A percentile compares a stretch with the other conserved stretches of the same genome.
These are phyloP conservation scores for Poliocrania exsul DNA, from an alignment of 2,797 vertebrate species.

Conservation along the genomic window DNA sequence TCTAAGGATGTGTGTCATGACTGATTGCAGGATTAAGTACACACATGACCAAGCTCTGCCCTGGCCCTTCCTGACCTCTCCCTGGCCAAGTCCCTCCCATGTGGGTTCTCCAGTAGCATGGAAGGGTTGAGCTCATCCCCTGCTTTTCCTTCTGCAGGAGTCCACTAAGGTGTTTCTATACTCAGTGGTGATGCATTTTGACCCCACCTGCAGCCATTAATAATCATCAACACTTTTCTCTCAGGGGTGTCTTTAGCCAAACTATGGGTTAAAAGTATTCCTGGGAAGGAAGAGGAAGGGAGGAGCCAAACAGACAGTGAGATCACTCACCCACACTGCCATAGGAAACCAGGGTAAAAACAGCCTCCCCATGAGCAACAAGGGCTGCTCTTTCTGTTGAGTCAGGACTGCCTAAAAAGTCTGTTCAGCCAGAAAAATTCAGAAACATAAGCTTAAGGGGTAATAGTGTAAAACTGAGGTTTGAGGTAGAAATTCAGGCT, in stretches of 20 bases:
- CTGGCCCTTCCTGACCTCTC: not conserved
- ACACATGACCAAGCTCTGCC: not conserved
- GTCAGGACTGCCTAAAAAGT: not conserved
- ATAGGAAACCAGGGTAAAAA: slow-evolving; percentile 29
- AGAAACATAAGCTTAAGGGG: not conserved
- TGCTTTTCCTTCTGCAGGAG: not conserved
- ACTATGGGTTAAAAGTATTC: slow-evolving; percentile 30
- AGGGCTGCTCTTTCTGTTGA: not conserved
- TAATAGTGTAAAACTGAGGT: not conserved
- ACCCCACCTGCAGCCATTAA: not conserved
- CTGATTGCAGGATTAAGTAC: not conserved
- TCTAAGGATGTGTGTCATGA: not conserved
- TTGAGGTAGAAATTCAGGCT: not conserved
- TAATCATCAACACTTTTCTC: not conserved
- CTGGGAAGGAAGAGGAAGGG: slow-evolving; percentile 50
- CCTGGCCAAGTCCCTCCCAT: not conserved
- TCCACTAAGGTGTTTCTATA: not conserved
- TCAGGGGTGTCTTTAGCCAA: not conserved
- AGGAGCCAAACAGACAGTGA: slow-evolving; percentile 46
- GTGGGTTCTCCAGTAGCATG: fast-evolving
- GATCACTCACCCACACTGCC: not conserved
- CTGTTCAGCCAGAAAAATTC: not conserved
- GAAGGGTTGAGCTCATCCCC: not conserved
- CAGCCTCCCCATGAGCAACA: fast-evolving
- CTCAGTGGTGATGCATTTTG: not conserved